Evolutionary conservation across 2,888 invertebrate genomes (phyloP), one percentile per base, ranked within the genome.

Genomic region (Calephelis perditalis): DNA sequence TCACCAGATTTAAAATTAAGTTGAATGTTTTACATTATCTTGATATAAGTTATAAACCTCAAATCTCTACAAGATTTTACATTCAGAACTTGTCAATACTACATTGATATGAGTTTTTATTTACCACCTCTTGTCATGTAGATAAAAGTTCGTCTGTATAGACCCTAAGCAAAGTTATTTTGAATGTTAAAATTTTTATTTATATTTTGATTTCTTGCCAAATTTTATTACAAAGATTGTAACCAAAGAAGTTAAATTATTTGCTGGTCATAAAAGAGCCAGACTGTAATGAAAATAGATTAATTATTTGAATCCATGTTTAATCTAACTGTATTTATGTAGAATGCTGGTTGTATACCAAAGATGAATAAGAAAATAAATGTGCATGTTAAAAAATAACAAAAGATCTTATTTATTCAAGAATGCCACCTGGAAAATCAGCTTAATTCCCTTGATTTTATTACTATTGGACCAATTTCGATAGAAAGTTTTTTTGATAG

Each of bases 191-290:
- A 36, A 36, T 57, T 45, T 35, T 40, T 26, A 44, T 36, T 26
- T 55, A 52, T 26, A 26, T 26, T 63, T 63, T 44, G 40, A 40
- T 60, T 58, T 66, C 67, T 68, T 68, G 67, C 67, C 67, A 65
- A 64, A 62, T 65, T 61, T 57, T 65, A 45, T 63, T 67, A 56
- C 61, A 67, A 65, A 67, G 68, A 67, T 67, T 66, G 67, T 71
- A 71, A 70, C 81, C 81, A 77, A 79, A 79, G 78, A 79, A 63
- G 43, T 55, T 45, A 55, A 55, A 55, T 59, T 46, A 45, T 59
- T 59, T 45, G 35, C 54, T 55, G 45, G 11, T 45, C 54, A 55
- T 59, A 55, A 35, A 15, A 46, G 12, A 46, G 11, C n/a, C 45
- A 45, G 45, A 15, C 40, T 40, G 37, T 3, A 40, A 40, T 40